Evolutionary conservation across 2,797 vertebrate species (phyloP).

Genomic region (Manis pentadactyla): DNA sequence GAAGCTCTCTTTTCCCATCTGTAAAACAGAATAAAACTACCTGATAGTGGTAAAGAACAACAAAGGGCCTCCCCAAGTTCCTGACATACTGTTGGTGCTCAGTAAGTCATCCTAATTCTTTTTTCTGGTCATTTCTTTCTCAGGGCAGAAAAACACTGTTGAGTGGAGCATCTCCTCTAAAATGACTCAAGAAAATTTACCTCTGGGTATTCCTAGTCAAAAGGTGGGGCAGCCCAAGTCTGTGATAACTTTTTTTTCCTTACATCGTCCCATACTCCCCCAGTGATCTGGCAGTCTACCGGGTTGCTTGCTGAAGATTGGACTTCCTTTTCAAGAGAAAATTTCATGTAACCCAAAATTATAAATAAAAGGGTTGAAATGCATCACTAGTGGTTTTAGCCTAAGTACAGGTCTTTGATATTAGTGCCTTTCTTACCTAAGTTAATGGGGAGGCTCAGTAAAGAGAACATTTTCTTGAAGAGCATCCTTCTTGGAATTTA

Average conservation of each 20-base stretch:
- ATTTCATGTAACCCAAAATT: background rate
- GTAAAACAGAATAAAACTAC: background rate
- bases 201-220: background rate
- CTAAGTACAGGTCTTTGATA: background rate
- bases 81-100: background rate
- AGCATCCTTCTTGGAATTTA: background rate
- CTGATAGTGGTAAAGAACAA: background rate
- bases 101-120: background rate
- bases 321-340: conserved; percentile 23
- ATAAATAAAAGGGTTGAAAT: background rate
- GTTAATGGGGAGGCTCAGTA: background rate
- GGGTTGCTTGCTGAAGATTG: conserved; percentile 12
- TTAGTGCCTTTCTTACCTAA: background rate
- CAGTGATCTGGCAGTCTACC: too few species aligned
- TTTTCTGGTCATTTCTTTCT: background rate
- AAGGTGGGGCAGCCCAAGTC: background rate
- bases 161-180: background rate
- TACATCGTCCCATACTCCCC: fast-evolving
- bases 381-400: background rate
- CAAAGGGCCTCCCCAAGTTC: background rate
- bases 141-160: background rate
- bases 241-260: background rate
- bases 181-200: background rate
- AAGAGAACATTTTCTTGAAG: background rate
- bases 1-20: background rate